Conservation (phyloP, 2,113 vertebrate genomes). For the Merops nubicus region DNA sequence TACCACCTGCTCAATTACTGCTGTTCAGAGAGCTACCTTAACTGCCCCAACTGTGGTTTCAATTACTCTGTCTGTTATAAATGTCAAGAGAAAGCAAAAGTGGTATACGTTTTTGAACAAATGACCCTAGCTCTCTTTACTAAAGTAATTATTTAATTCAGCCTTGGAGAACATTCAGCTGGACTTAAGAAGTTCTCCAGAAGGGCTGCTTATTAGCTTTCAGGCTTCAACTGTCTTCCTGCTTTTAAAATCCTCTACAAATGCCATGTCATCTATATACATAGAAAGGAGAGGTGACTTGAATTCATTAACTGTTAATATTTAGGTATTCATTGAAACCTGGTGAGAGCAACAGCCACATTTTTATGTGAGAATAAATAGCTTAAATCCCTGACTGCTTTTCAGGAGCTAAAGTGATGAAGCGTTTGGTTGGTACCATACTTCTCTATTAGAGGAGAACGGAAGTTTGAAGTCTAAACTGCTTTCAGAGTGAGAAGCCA, state of each 20-base stretch:
- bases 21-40: not conserved
- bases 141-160: not conserved
- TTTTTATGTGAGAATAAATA: not conserved
- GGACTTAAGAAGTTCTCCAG: not conserved
- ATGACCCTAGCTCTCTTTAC: not conserved
- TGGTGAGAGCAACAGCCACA: not conserved
- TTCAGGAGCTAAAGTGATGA: not conserved
- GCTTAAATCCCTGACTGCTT: not conserved
- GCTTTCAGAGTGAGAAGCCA: not conserved
- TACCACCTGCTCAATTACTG: not conserved
- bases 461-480: not conserved
- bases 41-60: not conserved
- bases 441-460: not conserved
- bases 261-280: not conserved
- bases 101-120: not conserved
- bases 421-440: not conserved
- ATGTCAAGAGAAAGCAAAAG: not conserved
- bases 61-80: not conserved
- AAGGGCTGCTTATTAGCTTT: not conserved
- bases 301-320: not conserved
- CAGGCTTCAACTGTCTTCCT: not conserved
- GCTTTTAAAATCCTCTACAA: not conserved
- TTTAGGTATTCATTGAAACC: not conserved
- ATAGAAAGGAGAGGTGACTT: not conserved
- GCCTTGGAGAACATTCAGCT: not conserved